Evolutionary conservation across 1,140 invertebrate genomes (phyloP), one percentile per base, ranked within the genome.

Genomic region (Drosophila nannoptera): DNA sequence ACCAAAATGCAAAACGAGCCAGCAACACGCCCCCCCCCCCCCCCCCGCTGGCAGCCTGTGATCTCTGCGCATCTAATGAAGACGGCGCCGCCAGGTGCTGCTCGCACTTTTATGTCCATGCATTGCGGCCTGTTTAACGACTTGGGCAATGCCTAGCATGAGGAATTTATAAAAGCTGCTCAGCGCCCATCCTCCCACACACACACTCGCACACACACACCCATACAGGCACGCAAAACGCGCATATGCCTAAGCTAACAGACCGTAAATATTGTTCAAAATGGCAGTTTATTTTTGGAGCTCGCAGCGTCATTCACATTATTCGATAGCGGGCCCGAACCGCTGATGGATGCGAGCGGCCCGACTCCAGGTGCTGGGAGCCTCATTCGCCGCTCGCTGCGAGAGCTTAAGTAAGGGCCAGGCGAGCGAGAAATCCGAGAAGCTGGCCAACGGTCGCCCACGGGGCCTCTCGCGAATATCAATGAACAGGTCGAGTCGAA

Each of bases 241-340:
- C 67, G 56, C 77, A 76, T 69, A 64, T 64, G 73, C 78, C 78
- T 76, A 84, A 83, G 80, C 80, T 70, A 84, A 84, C 80, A 84
- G 73, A 83, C 80, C 76, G 80, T 83, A 83, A 83, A 83, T 83
- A 83, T 84, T 84, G 75, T 84, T 73, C 61, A 84, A 78, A 83
- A 78, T 62, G 69, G 73, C 76, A 84, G 80, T 84, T 78, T 78
- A 83, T 83, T 83, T 83, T 84, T 80, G 73, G 80, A 56, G 50
- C 54, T 43, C 40, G 40, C 45, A 56, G 64, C 67, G 48, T 46
- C 46, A 61, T 63, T 63, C 74, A 73, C 72, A 78, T 83, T 69
- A 77, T 78, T 84, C 81, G 80, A 84, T 86, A 73, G 73, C 69
- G 69, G 11, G 11, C 43, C 53, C 38, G 46, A 71, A 62, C 50